These are phyloP conservation scores for Hirtodrosophila alboralis DNA, from an alignment of 2,888 invertebrate genomes.

Conservation along the genomic window DNA sequence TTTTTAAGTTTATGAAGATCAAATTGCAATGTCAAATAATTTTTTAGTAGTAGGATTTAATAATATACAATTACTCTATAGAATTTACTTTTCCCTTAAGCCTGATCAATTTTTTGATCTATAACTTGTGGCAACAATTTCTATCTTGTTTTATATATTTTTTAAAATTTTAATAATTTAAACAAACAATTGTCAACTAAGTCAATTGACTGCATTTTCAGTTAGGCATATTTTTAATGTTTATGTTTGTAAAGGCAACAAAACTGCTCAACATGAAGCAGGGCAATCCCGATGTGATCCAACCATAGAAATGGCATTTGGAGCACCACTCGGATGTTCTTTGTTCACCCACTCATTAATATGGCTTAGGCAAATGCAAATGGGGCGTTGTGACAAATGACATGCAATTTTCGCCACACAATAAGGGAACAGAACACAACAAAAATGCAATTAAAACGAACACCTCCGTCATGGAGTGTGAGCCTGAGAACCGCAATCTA, in stretches of 20 bases:
- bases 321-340: conserved; percentile 21
- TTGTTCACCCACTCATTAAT: conserved; percentile 62
- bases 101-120: too few relatives aligned
- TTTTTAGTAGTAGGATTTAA: too few relatives aligned
- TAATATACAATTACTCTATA: too few relatives aligned
- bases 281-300: conserved; percentile 9
- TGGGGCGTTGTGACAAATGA: conserved; percentile 73
- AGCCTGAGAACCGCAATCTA: conserved; percentile 25
- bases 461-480: conserved; percentile 44
- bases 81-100: too few relatives aligned
- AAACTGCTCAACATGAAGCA: conserved; percentile 6
- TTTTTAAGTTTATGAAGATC: conserved; percentile 7
- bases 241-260: background rate
- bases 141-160: too few relatives aligned
- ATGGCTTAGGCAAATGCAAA: conserved; percentile 75
- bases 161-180: background rate
- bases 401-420: conserved; percentile 64
- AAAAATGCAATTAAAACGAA: conserved; percentile 72
- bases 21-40: conserved; percentile 1
- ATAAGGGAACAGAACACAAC: conserved; percentile 28
- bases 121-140: too few relatives aligned
- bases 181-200: background rate
- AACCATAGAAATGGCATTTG: conserved; percentile 9
- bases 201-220: conserved; percentile 1
- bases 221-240: conserved; percentile 4